Evolutionary conservation across 2,797 vertebrate genomes (phyloP), one percentile per base, ranked within the genome.

Genomic region (Vireo griseus): DNA sequence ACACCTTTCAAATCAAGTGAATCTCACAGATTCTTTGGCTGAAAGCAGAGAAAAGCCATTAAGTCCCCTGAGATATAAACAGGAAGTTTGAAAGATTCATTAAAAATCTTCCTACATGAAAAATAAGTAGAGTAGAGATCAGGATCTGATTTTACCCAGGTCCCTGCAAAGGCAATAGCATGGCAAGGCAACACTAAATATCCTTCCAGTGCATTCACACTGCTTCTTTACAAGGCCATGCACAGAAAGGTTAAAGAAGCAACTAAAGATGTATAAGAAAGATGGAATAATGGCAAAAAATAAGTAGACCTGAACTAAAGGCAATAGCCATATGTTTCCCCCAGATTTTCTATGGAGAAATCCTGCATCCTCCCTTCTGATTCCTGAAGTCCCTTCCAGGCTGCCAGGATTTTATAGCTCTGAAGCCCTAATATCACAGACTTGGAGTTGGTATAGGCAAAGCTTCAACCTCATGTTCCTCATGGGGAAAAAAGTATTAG

Each of bases 61-160:
- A 77, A 5, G 37, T 88, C 63, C 55, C 55, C 61, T 77, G 54
- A 96, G 73, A 93, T 48, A 81, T 6, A 62, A 95, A 91, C 68
- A 93, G 93, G 72, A 92, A 95, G 71, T 52, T 82, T 59, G 31
- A 85, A 90, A 80, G 91, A 95, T 74, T 92, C 68, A 75, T 78
- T 89, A 66, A 84, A 95, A 88, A 91, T 77, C 87, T 52, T 87
- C 72, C 83, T 91, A 76, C 28, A 4, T 89, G 75, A 94, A 91
- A 95, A 95, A 58, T 54, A 65, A 82, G 68, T 33, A 74, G 31
- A 31, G 47, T 20, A 42, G 31, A 91, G 24, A 55, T 61, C 20
- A n/a, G 25, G 29, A 69, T 39, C 39, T 78, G 59, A 68, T 42
- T 90, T 73, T 89, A 77, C 21, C 29, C 18, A 72, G 42, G 33